A percentile compares a stretch with the other conserved stretches of the same genome.
These are phyloP conservation scores for Varanus salvator DNA, from an alignment of 2,113 vertebrate species.

Conservation along the genomic window DNA sequence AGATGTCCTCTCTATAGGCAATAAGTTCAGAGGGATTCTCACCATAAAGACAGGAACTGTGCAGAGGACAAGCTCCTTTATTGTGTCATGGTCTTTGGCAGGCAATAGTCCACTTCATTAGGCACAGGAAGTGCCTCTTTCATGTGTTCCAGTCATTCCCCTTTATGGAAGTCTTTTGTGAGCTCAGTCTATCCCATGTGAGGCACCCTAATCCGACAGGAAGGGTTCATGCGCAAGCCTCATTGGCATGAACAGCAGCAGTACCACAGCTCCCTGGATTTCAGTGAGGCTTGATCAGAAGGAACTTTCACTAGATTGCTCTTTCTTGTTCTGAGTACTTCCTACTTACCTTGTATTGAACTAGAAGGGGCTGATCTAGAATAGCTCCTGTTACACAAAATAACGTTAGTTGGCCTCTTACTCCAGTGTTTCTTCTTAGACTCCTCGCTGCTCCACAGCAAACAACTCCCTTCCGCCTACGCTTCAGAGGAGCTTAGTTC, in stretches of 20 bases:
- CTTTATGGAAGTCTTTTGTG: constrained; percentile 23
- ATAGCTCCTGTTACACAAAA: neutral
- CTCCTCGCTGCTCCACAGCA: neutral
- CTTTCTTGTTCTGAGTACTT: neutral
- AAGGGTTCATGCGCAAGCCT: neutral
- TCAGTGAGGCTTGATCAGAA: neutral
- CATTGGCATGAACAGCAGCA: too few species aligned
- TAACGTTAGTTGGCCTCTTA: neutral
- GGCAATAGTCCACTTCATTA: neutral
- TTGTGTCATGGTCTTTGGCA: neutral
- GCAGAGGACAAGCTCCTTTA: neutral
- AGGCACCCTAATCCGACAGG: neutral
- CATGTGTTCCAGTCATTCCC: constrained; percentile 5
- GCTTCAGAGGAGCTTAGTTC: neutral
- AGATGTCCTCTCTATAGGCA: neutral
- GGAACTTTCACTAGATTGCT: neutral
- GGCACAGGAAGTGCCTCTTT: constrained; percentile 3
- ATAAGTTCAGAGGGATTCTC: neutral
- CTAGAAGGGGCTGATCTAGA: neutral
- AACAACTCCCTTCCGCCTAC: neutral
- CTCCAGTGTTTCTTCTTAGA: neutral
- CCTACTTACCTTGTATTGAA: neutral
- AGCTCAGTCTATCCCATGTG: neutral
- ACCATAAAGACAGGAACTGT: constrained; percentile 4
- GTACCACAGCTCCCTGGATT: neutral